A percentile compares a stretch with the other conserved stretches of the same genome.
Conservation (phyloP, 1,140 invertebrate species). For the Maconellicoccus hirsutus region DNA sequence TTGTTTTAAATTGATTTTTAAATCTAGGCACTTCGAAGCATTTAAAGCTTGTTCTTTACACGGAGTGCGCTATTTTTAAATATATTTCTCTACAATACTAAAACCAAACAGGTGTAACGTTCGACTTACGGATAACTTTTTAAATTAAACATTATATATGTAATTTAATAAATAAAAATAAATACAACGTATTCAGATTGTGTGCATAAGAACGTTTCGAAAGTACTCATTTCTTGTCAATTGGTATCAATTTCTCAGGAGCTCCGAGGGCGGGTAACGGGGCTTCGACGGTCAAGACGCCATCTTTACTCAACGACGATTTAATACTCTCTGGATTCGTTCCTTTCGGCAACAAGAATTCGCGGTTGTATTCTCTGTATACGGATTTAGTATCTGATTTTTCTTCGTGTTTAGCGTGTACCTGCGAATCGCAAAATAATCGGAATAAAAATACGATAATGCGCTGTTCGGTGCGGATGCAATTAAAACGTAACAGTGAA, state of each 20-base stretch:
- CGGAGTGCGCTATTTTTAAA: no score
- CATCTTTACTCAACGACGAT: conserved; percentile 80
- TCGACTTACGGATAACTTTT: neutral
- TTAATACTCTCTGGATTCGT: conserved; percentile 86
- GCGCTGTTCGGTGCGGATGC: no score
- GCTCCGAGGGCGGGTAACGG: conserved; percentile 63
- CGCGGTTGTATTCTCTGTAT: conserved; percentile 89
- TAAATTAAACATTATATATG: neutral
- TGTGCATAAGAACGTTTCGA: neutral
- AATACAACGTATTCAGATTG: neutral
- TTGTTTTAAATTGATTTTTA: no score
- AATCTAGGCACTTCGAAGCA: no score
- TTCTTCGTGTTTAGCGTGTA: conserved; percentile 92
- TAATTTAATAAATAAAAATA: neutral
- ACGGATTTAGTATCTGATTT: conserved; percentile 87
- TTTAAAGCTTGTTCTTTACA: no score
- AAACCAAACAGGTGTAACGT: neutral
- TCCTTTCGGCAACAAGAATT: conserved; percentile 86
- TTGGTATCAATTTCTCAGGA: conserved; percentile 65
- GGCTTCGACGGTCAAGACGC: conserved; percentile 86
- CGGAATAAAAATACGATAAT: no score
- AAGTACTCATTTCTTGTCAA: conserved; percentile 32
- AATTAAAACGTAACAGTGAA: no score
- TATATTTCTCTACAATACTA: no score
- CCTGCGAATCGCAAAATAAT: conserved; percentile 45